Base-by-base conservation (phyloP, 2,797 vertebrate species). In the Masticophis lateralis region DNA sequence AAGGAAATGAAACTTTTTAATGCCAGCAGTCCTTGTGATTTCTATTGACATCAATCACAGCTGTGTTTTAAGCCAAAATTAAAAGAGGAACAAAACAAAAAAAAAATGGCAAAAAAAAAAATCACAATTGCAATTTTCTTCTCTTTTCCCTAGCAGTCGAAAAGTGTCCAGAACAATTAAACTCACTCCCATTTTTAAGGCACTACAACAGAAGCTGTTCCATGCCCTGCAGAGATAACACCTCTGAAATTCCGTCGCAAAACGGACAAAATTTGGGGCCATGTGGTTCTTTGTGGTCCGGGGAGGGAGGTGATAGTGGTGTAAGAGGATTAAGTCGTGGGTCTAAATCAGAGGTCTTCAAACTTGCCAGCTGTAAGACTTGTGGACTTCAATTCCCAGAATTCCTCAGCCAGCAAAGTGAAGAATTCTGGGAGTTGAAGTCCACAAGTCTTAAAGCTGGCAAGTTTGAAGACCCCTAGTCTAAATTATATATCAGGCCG, bases 81-180 rank as follows among this genome's bases (percentile, higher is more conserved):
- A 66, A 69, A 90, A 92, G 89, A 88, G 93, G 91, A 92, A 92
- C 27, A 10, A 13, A 51, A 63, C 1, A 3, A 47, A 7, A 51
- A 51, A 9, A 0, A 20, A 14, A 9, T 20, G 20, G 56, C 14
- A 3, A 14, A 66, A 53, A 51, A 51, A 7, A 53, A 53, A 56
- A 61, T 14, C 2, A 60, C 83, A 18, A 3, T 12, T 5, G 25
- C 51, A 27, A 32, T 55, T 2, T 6, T 25, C 11, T 13, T 7
- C 22, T 8, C 25, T 13, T 3, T 5, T 9, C 18, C 8, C 7
- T 11, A 32, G 16, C 16, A 74, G 14, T 8, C 14, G 0, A 69
- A 32, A 32, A 5, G 12, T 6, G 14, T n/a, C 13, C 66, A 32
- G 7, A 74, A 9, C 66, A 37, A 69, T 69, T 28, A 2, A 37